A percentile compares a stretch with the other conserved stretches of the same genome.
Evolutionary conservation across 2,888 invertebrate genomes (phyloP).

Genomic region (Choristoneura rosaceana): DNA sequence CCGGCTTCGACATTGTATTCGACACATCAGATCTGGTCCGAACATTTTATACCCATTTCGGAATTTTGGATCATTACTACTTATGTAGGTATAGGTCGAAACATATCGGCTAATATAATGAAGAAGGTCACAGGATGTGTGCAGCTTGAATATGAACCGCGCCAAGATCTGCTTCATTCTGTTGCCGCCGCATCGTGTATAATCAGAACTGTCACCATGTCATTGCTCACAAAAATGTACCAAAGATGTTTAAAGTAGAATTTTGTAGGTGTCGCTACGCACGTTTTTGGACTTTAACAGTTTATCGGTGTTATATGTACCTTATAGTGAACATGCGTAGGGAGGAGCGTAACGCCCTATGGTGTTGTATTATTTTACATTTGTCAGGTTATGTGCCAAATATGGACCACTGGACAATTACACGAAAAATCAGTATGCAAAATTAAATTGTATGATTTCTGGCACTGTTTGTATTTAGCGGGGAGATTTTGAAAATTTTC

Average conservation of each 20-base stretch:
- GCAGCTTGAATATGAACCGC: not conserved
- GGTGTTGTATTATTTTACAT: conserved; percentile 72
- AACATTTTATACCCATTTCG: conserved; percentile 56
- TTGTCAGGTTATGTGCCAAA: conserved; percentile 78
- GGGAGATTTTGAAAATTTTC: conserved; percentile 7
- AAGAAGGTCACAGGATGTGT: not conserved
- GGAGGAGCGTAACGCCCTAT: conserved; percentile 24
- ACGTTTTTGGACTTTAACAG: conserved; percentile 42
- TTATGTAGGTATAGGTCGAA: not conserved
- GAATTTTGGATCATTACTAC: no score
- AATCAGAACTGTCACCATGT: conserved; percentile 64
- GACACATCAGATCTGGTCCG: conserved; percentile 57
- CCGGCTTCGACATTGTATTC: conserved; percentile 40
- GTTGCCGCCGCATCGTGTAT: conserved; percentile 43
- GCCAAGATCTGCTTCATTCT: not conserved
- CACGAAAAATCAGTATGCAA: conserved; percentile 23
- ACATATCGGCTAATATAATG: not conserved
- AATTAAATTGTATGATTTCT: conserved; percentile 15
- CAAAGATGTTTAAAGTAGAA: conserved; percentile 71
- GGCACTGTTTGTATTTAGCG: conserved; percentile 27
- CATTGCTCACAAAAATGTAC: conserved; percentile 83
- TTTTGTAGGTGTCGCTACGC: conserved; percentile 62
- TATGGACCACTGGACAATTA: conserved; percentile 65
- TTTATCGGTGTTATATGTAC: conserved; percentile 36
- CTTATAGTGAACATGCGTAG: conserved; percentile 20